phyloP scores from a whole-genome alignment of 2,797 vertebrate genomes.

The Catostomus latipinnis region DNA sequence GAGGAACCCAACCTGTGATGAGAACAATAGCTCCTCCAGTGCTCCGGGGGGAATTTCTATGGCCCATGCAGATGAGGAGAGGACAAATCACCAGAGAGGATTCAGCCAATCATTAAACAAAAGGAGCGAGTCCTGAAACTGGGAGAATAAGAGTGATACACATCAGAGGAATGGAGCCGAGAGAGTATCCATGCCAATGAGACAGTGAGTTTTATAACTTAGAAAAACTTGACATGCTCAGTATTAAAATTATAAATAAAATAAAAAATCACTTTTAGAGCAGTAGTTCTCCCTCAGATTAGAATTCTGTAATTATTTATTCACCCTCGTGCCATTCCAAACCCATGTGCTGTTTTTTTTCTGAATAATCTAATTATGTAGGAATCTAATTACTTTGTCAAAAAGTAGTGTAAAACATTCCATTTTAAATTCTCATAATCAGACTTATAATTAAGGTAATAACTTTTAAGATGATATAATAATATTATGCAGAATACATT shows the following conservation, averaged over 20 bases:
- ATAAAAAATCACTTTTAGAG: neutral
- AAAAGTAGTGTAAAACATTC: no score
- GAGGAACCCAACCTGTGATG: slow-evolving; percentile 58
- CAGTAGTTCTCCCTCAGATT: no score
- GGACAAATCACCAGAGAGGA: slow-evolving; percentile 66
- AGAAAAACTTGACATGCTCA: slow-evolving; percentile 3
- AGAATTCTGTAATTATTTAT: no score
- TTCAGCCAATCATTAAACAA: slow-evolving; percentile 43
- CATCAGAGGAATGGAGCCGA: neutral
- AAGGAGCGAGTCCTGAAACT: slow-evolving; percentile 40
- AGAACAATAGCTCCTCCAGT: slow-evolving; percentile 48
- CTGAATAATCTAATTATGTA: no score
- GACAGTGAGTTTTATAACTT: neutral
- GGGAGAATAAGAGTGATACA: slow-evolving; percentile 22
- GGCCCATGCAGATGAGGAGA: slow-evolving; percentile 62
- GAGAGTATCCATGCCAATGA: neutral
- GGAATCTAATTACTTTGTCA: no score
- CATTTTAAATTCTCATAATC: no score
- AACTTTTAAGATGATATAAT: no score
- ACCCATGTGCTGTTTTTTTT: no score
- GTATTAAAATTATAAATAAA: slow-evolving; percentile 19
- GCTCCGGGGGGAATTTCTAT: slow-evolving; percentile 54
- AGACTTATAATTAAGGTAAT: no score
- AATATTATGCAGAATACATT: no score
- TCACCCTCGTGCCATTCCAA: no score